phyloP scores from a whole-genome alignment of 2,113 vertebrate species.

The Bothrops jararaca region DNA sequence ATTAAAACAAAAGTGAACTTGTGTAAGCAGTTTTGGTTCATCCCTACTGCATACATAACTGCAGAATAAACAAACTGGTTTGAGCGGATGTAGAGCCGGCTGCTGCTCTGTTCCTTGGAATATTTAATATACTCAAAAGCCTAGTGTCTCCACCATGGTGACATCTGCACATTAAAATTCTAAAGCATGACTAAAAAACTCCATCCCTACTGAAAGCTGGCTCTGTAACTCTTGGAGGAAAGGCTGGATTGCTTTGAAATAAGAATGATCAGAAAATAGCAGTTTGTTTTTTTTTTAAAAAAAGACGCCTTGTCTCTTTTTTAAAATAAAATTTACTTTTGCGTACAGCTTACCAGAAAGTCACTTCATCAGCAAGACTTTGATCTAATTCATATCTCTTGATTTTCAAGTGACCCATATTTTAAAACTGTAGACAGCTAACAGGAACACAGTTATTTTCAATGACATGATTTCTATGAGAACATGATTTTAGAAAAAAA shows the following conservation, averaged over 20 bases:
- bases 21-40: not conserved
- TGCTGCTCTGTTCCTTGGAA: not conserved
- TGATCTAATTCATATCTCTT: conserved; percentile 4
- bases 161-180: conserved; percentile 1
- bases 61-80: conserved; percentile 2
- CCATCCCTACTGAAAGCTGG: not conserved
- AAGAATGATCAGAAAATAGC: not conserved
- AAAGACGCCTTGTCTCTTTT: not conserved
- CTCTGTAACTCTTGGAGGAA: not conserved
- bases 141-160: not conserved
- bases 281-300: not conserved
- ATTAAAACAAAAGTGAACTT: not conserved
- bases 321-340: not conserved
- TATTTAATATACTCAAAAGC: not conserved
- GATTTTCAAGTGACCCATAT: not conserved
- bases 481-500: not conserved
- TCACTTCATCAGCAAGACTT: not conserved
- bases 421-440: not conserved
- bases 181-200: conserved; percentile 7
- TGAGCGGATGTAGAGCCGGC: not conserved
- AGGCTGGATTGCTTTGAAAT: not conserved
- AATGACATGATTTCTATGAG: not conserved
- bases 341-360: not conserved
- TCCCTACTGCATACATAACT: not conserved
- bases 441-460: not conserved